A percentile compares a stretch with the other conserved stretches of the same genome.
These are phyloP conservation scores for Spermophilus dauricus DNA, from an alignment of 2,113 vertebrate genomes.

Conservation along the genomic window DNA sequence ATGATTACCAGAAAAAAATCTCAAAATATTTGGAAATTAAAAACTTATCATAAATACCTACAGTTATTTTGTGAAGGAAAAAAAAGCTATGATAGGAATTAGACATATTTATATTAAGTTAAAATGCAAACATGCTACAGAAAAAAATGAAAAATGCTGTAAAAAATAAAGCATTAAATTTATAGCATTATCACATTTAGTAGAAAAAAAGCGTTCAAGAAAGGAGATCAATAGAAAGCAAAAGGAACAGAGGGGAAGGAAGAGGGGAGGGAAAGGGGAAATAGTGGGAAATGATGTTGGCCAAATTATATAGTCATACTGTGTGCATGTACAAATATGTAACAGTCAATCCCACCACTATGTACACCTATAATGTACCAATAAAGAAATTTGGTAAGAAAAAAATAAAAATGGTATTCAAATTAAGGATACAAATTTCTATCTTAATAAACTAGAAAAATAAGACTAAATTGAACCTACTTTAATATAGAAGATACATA, in stretches of 20 bases:
- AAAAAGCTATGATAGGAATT: not conserved
- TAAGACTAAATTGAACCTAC: not conserved
- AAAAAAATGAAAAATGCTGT: not conserved
- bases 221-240: no score
- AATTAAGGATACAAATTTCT: not conserved
- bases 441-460: not conserved
- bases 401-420: not conserved
- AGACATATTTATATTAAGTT: not conserved
- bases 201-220: no score
- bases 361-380: no score
- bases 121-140: not conserved
- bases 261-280: no score
- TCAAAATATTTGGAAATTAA: not conserved
- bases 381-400: no score
- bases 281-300: not conserved
- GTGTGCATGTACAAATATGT: no score
- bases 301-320: no score
- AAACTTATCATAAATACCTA: not conserved
- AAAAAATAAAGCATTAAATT: not conserved
- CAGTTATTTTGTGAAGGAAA: not conserved
- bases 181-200: no score
- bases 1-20: not conserved
- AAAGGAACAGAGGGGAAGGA: no score
- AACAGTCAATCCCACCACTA: no score
- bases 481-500: not conserved